Evolutionary conservation across 2,797 vertebrate species (phyloP).

Genomic region (Garrulus glandarius): DNA sequence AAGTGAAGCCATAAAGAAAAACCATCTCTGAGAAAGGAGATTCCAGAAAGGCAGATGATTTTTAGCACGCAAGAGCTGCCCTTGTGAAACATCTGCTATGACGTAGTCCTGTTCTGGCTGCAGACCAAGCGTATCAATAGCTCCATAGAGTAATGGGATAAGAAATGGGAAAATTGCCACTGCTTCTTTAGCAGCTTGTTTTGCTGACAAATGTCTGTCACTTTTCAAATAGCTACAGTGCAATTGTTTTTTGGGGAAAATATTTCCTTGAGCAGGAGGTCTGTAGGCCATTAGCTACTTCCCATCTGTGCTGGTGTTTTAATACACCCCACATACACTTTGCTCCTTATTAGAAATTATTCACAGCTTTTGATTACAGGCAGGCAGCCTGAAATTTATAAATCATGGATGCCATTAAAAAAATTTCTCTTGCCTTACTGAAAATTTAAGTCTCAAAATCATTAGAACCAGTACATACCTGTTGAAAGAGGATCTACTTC

Average conservation of each 20-base stretch:
- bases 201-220: conserved; percentile 60
- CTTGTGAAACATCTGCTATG: conserved; percentile 65
- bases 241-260: conserved; percentile 36
- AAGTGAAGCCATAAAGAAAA: neutral
- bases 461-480: neutral
- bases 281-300: conserved; percentile 48
- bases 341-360: neutral
- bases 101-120: conserved; percentile 42
- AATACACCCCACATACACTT: neutral
- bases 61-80: conserved; percentile 43
- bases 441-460: neutral
- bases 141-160: conserved; percentile 43
- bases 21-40: conserved; percentile 21
- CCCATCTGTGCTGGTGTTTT: conserved; percentile 34
- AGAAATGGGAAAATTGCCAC: conserved; percentile 64
- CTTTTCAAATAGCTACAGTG: conserved; percentile 45
- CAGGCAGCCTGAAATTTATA: neutral
- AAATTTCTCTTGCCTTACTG: neutral
- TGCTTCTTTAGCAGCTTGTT: conserved; percentile 65
- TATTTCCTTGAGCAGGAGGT: conserved; percentile 57
- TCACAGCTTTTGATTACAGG: neutral
- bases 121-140: conserved; percentile 53
- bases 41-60: conserved; percentile 34
- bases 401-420: neutral
- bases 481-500: neutral